These are phyloP conservation scores for Parambassis ranga DNA, from an alignment of 2,797 vertebrate genomes.

Conservation along the genomic window DNA sequence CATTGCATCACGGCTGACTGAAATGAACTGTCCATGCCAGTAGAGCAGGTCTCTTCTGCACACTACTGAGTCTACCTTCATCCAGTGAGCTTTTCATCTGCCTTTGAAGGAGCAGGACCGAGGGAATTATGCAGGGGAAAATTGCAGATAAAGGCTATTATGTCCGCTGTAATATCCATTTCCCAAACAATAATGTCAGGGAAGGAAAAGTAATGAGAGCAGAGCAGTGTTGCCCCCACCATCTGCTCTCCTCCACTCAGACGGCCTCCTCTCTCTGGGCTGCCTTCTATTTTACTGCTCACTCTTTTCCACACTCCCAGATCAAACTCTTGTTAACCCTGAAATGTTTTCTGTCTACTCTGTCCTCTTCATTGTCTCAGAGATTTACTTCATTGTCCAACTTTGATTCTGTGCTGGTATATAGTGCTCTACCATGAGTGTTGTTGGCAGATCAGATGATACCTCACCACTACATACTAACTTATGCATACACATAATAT, in stretches of 20 bases:
- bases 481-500: no score
- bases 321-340: slow-evolving; percentile 19
- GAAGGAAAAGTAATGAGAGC: slow-evolving; percentile 64
- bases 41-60: slow-evolving; percentile 17
- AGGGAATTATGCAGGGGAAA: slow-evolving; percentile 60
- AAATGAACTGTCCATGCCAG: slow-evolving; percentile 25
- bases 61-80: slow-evolving; percentile 16
- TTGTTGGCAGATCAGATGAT: no score
- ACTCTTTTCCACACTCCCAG: slow-evolving; percentile 2
- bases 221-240: slow-evolving; percentile 60
- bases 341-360: no score
- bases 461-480: no score
- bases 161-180: slow-evolving; percentile 69
- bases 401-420: no score
- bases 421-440: no score
- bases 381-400: not conserved
- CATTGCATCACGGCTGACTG: slow-evolving; percentile 28
- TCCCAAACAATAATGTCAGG: slow-evolving; percentile 69
- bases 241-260: slow-evolving; percentile 53
- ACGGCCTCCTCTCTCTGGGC: slow-evolving; percentile 30
- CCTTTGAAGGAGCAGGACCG: slow-evolving; percentile 60
- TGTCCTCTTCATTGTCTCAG: not conserved
- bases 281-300: slow-evolving; percentile 25
- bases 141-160: slow-evolving; percentile 71
- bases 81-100: slow-evolving; percentile 51